Conservation (phyloP, 2,888 invertebrate species). For the Eustalomyia histrio region DNA sequence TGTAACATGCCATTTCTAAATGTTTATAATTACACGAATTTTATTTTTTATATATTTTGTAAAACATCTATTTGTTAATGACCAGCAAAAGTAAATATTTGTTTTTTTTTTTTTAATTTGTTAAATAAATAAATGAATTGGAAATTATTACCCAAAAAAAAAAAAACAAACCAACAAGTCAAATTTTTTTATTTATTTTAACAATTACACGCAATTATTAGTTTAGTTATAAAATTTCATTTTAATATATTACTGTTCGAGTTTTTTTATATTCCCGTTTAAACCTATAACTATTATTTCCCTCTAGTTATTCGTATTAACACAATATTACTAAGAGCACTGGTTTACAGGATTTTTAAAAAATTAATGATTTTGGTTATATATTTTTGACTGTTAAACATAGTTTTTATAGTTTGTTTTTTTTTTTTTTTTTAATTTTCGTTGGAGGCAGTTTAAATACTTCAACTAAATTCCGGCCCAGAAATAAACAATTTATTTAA, state of each 20-base stretch:
- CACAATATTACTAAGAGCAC: not conserved
- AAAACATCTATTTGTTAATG: not conserved
- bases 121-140: conserved; percentile 4
- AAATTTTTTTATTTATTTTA: not conserved
- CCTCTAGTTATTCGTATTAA: conserved; percentile 17
- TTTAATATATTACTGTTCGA: not conserved
- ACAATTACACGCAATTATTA: conserved; percentile 14
- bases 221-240: conserved; percentile 5
- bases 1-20: conserved; percentile 53
- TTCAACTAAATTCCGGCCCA: too few relatives aligned
- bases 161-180: not conserved
- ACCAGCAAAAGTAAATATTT: not conserved
- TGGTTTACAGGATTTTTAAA: too few relatives aligned
- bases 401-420: too few relatives aligned
- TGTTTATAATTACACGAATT: conserved; percentile 49
- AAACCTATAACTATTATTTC: conserved; percentile 33
- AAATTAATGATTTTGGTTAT: too few relatives aligned
- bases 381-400: too few relatives aligned
- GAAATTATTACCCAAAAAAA: conserved; percentile 1
- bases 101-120: not conserved
- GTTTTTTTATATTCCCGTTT: not conserved
- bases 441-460: too few relatives aligned
- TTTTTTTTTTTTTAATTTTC: too few relatives aligned
- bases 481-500: too few relatives aligned
- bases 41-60: conserved; percentile 7